Evolutionary conservation across 2,797 vertebrate species (phyloP), one percentile per base, ranked within the genome.

Genomic region (Premnoplex brunnescens): DNA sequence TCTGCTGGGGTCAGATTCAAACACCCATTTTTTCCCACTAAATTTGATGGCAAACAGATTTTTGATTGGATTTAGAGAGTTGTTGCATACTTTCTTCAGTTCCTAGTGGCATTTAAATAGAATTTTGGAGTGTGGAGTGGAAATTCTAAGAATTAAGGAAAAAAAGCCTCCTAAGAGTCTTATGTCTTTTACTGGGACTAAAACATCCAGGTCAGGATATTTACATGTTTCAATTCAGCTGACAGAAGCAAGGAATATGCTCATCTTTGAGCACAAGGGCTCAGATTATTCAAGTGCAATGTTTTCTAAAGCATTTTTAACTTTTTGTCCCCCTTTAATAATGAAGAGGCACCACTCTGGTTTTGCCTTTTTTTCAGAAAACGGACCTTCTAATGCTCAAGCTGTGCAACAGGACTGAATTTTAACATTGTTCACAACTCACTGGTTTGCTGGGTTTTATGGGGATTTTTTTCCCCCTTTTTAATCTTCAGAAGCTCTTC

Each of bases 401-500:
- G 83, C 77, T 77, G 52, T 48, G 43, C 34, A 44, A 62, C 67
- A 87, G 41, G 37, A 48, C 83, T 93, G 83, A 94, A 93, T 87
- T 90, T 56, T 76, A 95, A 84, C 79, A 71, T 32, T 56, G 36
- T 54, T 82, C 91, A 86, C 79, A 95, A 74, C n/a, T 39, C 19
- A 2, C 59, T 43, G 34, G 46, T 58, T 78, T 88, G 41, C 58
- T 78, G 66, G 13, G 34, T 12, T 84, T 85, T 73, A 36, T 60
- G 24, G 10, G 21, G 30, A n/a, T 63, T 80, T 55, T 37, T 24
- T 5, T 0, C 7, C 7, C 12, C 3, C n/a, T 34, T 46, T 37
- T 18, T 10, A 28, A 86, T 67, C 80, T 91, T 85, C 89, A 91
- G 87, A 81, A 88, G 85, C 52, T 88, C 90, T 93, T 90, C 93